A percentile compares a stretch with the other conserved stretches of the same genome.
phyloP scores from a whole-genome alignment of 2,113 vertebrate species.

The Oenanthe melanoleuca region DNA sequence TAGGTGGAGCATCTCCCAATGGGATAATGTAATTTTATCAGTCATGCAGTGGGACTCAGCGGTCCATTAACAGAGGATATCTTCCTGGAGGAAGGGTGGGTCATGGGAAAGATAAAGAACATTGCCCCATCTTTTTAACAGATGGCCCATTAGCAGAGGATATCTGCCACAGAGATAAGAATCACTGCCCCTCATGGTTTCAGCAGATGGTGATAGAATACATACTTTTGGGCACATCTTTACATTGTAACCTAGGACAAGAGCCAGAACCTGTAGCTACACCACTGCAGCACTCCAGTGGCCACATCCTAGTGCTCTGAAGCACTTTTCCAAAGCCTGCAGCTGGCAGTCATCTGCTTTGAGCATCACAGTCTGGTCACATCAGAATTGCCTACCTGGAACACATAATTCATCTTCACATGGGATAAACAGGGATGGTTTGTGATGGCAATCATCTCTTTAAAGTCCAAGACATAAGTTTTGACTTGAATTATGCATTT shows the following conservation, averaged over 20 bases:
- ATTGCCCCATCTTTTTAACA: too few species aligned
- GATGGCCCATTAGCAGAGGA: too few species aligned
- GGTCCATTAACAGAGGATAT: too few species aligned
- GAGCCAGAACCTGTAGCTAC: neutral
- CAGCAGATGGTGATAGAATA: too few species aligned
- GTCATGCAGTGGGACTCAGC: too few species aligned
- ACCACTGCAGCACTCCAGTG: neutral
- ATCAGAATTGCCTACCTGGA: neutral
- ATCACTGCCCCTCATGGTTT: too few species aligned
- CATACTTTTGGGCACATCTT: too few species aligned
- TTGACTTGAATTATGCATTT: neutral
- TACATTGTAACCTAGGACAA: neutral
- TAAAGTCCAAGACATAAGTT: neutral
- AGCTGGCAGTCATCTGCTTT: neutral
- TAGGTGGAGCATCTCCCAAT: too few species aligned
- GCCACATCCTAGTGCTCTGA: neutral
- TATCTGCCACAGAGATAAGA: too few species aligned
- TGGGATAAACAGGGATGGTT: neutral
- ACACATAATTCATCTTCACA: neutral
- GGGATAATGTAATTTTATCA: too few species aligned
- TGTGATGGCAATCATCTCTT: neutral
- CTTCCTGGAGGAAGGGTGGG: too few species aligned
- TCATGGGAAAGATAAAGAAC: too few species aligned
- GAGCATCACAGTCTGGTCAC: neutral
- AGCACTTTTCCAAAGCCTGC: neutral